Percentiles rank a stretch among this genome's conserved stretches.
Conservation (phyloP, 30 jellyfish, hydroid and myxozoan species). For the Pseudorhiza aurosa region DNA sequence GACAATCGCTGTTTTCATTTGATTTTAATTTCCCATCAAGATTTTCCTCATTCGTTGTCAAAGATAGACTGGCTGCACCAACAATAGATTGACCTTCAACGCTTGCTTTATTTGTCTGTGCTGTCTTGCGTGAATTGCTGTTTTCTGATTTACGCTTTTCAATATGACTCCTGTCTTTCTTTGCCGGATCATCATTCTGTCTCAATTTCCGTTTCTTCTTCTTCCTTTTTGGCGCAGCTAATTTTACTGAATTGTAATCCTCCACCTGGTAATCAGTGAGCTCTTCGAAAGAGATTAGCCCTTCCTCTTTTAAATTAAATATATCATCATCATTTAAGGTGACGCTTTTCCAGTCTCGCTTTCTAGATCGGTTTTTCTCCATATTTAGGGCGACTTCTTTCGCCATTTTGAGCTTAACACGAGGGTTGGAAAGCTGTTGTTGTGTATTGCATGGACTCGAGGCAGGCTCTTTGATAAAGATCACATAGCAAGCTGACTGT, state of each 20-base stretch:
- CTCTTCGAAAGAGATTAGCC: conserved; percentile 82
- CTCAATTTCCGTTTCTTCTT: conserved; percentile 6
- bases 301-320: conserved; percentile 43
- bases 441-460: conserved; percentile 1
- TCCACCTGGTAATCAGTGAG: conserved; percentile 67
- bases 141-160: too few relatives aligned
- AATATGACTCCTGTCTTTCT: too few relatives aligned
- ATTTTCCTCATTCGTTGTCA: background rate
- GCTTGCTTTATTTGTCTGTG: background rate
- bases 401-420: background rate
- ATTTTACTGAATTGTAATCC: background rate
- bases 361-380: background rate
- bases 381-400: background rate
- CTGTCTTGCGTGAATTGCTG: too few relatives aligned
- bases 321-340: conserved; percentile 27
- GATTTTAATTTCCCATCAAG: background rate
- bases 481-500: too few relatives aligned
- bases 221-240: background rate
- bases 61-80: background rate
- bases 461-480: too few relatives aligned
- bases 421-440: too few relatives aligned
- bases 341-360: conserved; percentile 60
- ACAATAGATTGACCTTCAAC: too few relatives aligned
- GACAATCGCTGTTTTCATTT: background rate
- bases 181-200: background rate